These are phyloP conservation scores for Oeneis ivallda DNA, from an alignment of 2,888 invertebrate species.

Conservation along the genomic window DNA sequence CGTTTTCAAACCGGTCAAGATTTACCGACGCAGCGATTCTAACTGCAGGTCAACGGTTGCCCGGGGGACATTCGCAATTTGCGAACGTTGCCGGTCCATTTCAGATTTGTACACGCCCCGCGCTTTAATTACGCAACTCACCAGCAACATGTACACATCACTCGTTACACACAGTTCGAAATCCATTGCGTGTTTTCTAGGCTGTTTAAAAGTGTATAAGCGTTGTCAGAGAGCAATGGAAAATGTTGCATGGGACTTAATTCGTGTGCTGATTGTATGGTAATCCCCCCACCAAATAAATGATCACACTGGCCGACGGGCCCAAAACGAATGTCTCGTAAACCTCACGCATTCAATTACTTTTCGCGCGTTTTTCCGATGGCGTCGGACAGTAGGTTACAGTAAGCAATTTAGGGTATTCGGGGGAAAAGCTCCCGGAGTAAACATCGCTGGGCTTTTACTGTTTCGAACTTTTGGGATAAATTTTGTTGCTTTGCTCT, in stretches of 20 bases:
- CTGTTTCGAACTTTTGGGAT: constrained; percentile 17
- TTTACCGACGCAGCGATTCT: constrained; percentile 48
- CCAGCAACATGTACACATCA: constrained; percentile 7
- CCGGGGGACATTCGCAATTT: constrained; percentile 52
- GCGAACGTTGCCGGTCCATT: constrained; percentile 52
- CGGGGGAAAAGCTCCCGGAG: constrained; percentile 33
- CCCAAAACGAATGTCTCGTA: constrained; percentile 50
- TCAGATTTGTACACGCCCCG: constrained; percentile 54
- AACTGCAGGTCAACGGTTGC: constrained; percentile 48
- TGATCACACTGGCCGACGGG: constrained; percentile 45
- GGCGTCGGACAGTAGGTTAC: constrained; percentile 42
- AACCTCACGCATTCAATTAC: constrained; percentile 55
- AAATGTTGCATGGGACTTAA: background rate
- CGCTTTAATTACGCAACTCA: constrained; percentile 44
- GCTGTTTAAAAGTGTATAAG: no score
- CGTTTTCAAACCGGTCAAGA: constrained; percentile 47
- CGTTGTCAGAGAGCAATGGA: constrained; percentile 24
- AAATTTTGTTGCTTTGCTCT: constrained; percentile 3
- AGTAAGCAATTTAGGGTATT: constrained; percentile 43
- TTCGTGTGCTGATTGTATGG: constrained; percentile 4
- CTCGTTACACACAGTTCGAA: background rate
- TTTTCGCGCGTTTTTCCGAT: constrained; percentile 47
- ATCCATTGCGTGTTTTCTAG: constrained; percentile 24
- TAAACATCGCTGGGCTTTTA: constrained; percentile 32
- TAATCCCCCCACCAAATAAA: constrained; percentile 44